phyloP scores from a whole-genome alignment of 2,888 invertebrate species.

The Stenotaenia linearis region DNA sequence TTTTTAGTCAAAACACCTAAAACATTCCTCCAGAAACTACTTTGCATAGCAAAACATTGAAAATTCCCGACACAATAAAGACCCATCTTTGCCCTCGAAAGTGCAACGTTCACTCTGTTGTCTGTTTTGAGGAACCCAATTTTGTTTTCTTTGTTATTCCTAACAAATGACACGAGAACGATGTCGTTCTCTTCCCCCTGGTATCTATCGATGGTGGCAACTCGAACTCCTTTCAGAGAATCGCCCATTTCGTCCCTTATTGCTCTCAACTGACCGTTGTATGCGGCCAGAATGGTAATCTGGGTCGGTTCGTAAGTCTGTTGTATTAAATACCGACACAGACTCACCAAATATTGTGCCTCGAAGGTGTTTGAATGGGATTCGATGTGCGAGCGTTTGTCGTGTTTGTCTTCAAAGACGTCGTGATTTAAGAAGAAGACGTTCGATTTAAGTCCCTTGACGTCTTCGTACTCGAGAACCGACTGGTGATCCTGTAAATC shows the following conservation, averaged over 20 bases:
- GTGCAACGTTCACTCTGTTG: slow-evolving; percentile 70
- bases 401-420: slow-evolving; percentile 55
- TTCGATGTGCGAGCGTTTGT: slow-evolving; percentile 19
- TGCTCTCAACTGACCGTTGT: slow-evolving; percentile 62
- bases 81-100: slow-evolving; percentile 66
- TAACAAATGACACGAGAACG: slow-evolving; percentile 69
- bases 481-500: slow-evolving; percentile 56
- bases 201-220: slow-evolving; percentile 69
- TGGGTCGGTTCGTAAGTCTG: slow-evolving; percentile 58
- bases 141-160: slow-evolving; percentile 61
- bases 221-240: slow-evolving; percentile 45
- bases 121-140: slow-evolving; percentile 61
- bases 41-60: slow-evolving; percentile 39
- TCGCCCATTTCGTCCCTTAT: slow-evolving; percentile 49
- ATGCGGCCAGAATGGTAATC: slow-evolving; percentile 68
- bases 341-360: slow-evolving; percentile 57
- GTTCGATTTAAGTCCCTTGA: slow-evolving; percentile 58
- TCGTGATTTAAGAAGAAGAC: slow-evolving; percentile 65
- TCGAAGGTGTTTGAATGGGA: slow-evolving; percentile 58
- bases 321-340: slow-evolving; percentile 58
- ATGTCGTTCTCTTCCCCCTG: slow-evolving; percentile 57
- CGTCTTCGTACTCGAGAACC: slow-evolving; percentile 55
- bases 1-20: neutral
- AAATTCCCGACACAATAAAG: slow-evolving; percentile 68
- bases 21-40: slow-evolving; percentile 2